These are phyloP conservation scores for Morus bassanus DNA, from an alignment of 2,797 vertebrate species.

Conservation along the genomic window DNA sequence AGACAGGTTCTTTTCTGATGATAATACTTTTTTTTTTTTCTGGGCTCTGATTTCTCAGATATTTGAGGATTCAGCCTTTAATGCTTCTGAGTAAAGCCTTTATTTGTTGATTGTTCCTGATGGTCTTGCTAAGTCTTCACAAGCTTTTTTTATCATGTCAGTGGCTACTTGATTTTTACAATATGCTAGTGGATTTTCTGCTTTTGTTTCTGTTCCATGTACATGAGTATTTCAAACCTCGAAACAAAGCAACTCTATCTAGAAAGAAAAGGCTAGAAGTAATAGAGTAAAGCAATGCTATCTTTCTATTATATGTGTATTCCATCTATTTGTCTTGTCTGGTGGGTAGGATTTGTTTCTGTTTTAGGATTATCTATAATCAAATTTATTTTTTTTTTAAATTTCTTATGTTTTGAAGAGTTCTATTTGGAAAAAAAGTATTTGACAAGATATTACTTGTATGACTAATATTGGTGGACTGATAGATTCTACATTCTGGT, in stretches of 20 bases:
- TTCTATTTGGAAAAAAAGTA: background rate
- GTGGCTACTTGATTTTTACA: background rate
- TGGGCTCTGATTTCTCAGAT: background rate
- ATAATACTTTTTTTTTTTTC: background rate
- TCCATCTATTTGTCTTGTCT: background rate
- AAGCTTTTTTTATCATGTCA: background rate
- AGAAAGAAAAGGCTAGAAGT: background rate
- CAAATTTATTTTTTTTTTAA: background rate
- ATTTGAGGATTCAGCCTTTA: background rate
- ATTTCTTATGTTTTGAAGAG: background rate
- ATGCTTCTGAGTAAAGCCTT: background rate
- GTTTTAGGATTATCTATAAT: background rate
- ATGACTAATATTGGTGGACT: background rate
- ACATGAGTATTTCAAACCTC: background rate
- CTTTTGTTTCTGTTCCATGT: background rate
- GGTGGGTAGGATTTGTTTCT: background rate
- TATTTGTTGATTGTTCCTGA: background rate
- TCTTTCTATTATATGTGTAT: background rate
- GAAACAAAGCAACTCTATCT: background rate
- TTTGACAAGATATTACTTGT: background rate
- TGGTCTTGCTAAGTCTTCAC: background rate
- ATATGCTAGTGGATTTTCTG: background rate
- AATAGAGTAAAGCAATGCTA: background rate
- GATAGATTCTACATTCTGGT: background rate
- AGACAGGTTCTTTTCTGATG: background rate